A percentile compares a stretch with the other conserved stretches of the same genome.
Conservation (phyloP, 2,797 vertebrate genomes). For the Pangasius sanitwongsei region DNA sequence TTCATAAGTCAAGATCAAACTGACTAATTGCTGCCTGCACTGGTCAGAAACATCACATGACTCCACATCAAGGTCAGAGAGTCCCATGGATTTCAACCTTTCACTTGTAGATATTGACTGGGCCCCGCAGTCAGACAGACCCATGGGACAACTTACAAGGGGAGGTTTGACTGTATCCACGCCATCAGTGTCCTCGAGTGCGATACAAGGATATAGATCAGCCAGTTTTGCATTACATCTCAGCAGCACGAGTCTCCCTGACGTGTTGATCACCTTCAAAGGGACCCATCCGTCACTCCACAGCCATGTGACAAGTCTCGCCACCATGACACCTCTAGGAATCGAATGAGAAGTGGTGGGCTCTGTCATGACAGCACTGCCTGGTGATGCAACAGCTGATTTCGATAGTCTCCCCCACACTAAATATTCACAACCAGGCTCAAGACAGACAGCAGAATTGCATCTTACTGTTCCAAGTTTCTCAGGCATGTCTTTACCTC, state of each 20-base stretch:
- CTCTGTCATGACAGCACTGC: constrained; percentile 43
- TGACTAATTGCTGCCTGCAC: neutral
- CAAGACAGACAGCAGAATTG: constrained; percentile 46
- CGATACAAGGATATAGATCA: constrained; percentile 14
- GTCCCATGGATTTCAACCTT: neutral
- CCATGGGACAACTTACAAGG: neutral
- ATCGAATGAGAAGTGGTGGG: constrained; percentile 22
- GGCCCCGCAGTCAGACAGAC: too few species aligned
- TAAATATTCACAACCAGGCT: constrained; percentile 41
- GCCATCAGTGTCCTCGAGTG: neutral
- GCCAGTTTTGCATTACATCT: neutral
- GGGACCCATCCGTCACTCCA: neutral
- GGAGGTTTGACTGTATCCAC: too few species aligned
- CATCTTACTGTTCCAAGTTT: constrained; percentile 39
- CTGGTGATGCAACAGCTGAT: neutral
- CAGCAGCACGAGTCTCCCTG: constrained; percentile 18
- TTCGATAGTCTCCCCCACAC: constrained; percentile 31
- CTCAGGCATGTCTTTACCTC: constrained; percentile 3
- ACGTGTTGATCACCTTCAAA: neutral
- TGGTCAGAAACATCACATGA: neutral
- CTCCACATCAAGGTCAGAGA: neutral
- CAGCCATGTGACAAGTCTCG: neutral
- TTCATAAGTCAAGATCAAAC: neutral
- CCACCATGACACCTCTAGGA: constrained; percentile 36
- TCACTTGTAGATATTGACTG: neutral